A percentile compares a stretch with the other conserved stretches of the same genome.
These are phyloP conservation scores for Nycticorax nycticorax DNA, from an alignment of 2,113 vertebrate genomes.

Conservation along the genomic window DNA sequence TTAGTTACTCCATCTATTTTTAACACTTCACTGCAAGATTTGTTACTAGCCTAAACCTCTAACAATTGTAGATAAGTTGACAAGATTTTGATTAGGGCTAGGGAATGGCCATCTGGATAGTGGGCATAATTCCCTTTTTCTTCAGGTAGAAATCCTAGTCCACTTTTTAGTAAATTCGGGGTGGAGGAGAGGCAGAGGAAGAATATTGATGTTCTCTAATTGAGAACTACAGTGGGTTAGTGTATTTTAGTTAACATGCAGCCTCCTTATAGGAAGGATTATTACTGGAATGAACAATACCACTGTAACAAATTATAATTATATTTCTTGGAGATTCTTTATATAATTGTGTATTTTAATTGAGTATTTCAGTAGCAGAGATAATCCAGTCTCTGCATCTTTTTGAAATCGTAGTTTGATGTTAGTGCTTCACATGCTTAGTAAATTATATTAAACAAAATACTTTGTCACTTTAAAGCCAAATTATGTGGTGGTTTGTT, in stretches of 20 bases:
- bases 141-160: background rate
- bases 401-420: background rate
- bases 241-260: background rate
- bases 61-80: background rate
- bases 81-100: background rate
- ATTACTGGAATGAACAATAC: background rate
- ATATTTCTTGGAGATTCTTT: background rate
- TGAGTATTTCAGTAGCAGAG: background rate
- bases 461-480: conserved; percentile 52
- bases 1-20: conserved; percentile 15
- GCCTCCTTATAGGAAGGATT: conserved; percentile 15
- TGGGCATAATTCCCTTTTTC: background rate
- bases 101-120: background rate
- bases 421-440: background rate
- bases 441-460: conserved; percentile 28
- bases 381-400: background rate
- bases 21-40: background rate
- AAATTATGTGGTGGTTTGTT: conserved; percentile 2
- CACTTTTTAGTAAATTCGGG: background rate
- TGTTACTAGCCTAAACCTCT: background rate
- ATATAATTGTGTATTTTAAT: conserved; percentile 8
- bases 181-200: background rate
- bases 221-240: background rate
- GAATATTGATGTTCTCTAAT: background rate
- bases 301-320: conserved; percentile 5